Evolutionary conservation across 2,113 vertebrate species (phyloP).

Genomic region (Tonatia bakeri): DNA sequence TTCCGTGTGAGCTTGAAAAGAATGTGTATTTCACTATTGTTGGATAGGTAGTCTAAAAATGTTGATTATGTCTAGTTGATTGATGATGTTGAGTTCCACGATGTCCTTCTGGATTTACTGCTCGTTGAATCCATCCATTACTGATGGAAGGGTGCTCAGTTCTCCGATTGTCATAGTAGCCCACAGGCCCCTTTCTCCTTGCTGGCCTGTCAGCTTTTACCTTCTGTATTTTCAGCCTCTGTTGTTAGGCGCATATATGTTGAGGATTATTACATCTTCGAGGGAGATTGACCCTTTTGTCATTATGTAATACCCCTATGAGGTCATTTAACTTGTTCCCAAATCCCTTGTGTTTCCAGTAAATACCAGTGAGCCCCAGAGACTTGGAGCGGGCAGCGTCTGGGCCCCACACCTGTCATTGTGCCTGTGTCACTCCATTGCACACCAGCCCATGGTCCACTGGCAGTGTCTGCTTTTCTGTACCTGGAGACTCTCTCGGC

Average conservation of each 20-base stretch:
- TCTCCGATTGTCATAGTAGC: neutral
- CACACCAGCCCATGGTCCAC: neutral
- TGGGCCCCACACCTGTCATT: too few species aligned
- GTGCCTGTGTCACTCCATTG: neutral
- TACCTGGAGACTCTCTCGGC: neutral
- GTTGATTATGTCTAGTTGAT: neutral
- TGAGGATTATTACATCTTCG: neutral
- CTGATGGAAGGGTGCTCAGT: neutral
- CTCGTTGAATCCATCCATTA: neutral
- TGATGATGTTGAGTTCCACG: neutral
- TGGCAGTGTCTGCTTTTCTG: neutral
- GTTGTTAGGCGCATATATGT: neutral
- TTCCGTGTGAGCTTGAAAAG: neutral
- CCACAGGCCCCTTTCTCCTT: neutral
- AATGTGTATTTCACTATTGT: neutral
- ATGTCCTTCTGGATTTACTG: neutral
- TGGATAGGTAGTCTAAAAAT: neutral
- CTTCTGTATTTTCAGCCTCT: too few species aligned
- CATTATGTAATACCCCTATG: rapidly evolving
- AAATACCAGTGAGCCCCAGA: neutral
- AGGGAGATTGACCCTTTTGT: neutral
- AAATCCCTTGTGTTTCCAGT: neutral
- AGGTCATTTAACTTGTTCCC: neutral
- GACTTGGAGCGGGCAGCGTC: neutral
- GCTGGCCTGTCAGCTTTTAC: neutral